Percentiles rank a stretch among this genome's conserved stretches.
Conservation (phyloP, 2,113 vertebrate species). For the Ctenomys sociabilis region DNA sequence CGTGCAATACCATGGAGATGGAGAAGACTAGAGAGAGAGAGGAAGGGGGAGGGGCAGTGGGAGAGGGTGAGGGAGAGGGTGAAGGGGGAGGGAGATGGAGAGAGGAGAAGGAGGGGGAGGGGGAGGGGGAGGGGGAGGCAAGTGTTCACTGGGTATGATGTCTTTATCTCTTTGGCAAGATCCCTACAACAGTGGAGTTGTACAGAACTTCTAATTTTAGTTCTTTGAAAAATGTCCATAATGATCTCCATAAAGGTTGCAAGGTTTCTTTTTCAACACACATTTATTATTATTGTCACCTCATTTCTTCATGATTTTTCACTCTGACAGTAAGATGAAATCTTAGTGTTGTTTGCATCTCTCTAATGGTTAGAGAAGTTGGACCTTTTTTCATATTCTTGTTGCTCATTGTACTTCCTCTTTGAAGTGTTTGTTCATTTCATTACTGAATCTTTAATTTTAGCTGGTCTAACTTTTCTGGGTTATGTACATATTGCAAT, state of each 20-base stretch:
- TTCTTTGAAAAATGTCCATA: background rate
- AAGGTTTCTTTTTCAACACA: background rate
- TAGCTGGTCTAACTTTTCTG: background rate
- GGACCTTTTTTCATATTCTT: background rate
- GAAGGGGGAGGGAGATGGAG: too few relatives aligned
- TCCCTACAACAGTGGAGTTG: background rate
- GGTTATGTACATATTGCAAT: background rate
- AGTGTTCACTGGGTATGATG: too few relatives aligned
- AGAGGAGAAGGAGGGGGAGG: too few relatives aligned
- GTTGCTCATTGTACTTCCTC: background rate
- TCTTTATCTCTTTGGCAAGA: background rate
- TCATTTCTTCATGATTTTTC: background rate
- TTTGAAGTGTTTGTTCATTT: background rate
- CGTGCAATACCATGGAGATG: background rate
- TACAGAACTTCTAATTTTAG: background rate
- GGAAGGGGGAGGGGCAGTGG: too few relatives aligned
- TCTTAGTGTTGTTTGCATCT: background rate
- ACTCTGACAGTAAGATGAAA: background rate
- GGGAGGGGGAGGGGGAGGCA: too few relatives aligned
- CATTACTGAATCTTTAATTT: background rate
- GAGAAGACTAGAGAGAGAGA: too few relatives aligned
- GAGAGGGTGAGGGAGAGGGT: too few relatives aligned
- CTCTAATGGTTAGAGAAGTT: background rate
- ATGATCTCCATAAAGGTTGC: background rate
- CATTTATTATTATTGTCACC: background rate